These are phyloP conservation scores for Coleophora flavipennella DNA, from an alignment of 2,888 invertebrate species.

Conservation along the genomic window DNA sequence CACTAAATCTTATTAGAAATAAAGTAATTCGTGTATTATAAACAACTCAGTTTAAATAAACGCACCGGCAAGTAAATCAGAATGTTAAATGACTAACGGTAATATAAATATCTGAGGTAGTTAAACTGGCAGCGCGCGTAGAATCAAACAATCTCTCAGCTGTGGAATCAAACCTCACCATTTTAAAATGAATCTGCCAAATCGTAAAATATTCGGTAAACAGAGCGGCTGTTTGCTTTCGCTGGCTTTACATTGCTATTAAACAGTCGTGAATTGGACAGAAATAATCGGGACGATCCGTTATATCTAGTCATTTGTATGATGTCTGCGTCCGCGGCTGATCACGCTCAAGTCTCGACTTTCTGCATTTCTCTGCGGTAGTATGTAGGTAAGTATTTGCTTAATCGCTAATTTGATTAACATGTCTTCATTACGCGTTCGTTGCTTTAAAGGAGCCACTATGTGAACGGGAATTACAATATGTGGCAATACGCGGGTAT, in stretches of 20 bases:
- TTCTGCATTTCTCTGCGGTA: constrained; percentile 41
- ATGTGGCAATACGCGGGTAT: constrained; percentile 14
- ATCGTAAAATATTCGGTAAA: constrained; percentile 72
- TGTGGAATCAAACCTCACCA: constrained; percentile 59
- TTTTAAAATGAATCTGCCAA: constrained; percentile 65
- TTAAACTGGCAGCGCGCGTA: constrained; percentile 47
- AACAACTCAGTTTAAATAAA: constrained; percentile 63
- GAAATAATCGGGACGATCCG: constrained; percentile 71
- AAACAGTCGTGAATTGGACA: constrained; percentile 71
- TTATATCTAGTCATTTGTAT: constrained; percentile 68
- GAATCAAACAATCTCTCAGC: constrained; percentile 64
- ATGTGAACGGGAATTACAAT: constrained; percentile 20
- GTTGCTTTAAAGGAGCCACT: constrained; percentile 31
- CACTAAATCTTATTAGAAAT: constrained; percentile 64
- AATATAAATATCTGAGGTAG: constrained; percentile 67
- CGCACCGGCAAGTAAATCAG: constrained; percentile 66
- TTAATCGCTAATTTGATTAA: constrained; percentile 46
- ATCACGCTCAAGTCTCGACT: constrained; percentile 30
- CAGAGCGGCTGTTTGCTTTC: constrained; percentile 69
- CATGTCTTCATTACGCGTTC: constrained; percentile 30
- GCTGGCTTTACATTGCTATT: constrained; percentile 70
- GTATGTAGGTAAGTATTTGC: constrained; percentile 51
- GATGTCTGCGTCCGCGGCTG: constrained; percentile 51
- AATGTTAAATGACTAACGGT: constrained; percentile 69
- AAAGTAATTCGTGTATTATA: constrained; percentile 63